phyloP scores from a whole-genome alignment of 2,888 invertebrate species.

The Nyleta sp. region DNA sequence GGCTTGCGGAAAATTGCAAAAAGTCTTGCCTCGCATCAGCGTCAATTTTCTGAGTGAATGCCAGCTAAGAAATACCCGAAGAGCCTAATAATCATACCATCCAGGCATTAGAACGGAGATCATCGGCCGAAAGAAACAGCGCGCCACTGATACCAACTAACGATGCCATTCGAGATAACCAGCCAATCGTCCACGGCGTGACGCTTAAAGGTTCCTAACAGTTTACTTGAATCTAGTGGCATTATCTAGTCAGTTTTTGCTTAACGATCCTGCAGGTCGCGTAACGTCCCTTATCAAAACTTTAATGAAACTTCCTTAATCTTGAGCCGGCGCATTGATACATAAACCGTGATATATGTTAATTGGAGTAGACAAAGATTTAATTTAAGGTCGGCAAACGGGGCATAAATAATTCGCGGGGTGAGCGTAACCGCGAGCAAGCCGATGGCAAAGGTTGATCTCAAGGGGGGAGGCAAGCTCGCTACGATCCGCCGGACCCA shows the following conservation, averaged over 20 bases:
- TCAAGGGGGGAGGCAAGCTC: conserved; percentile 10
- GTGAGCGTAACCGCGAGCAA: conserved; percentile 38
- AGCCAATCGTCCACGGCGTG: conserved; percentile 23
- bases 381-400: conserved; percentile 61
- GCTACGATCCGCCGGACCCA: conserved; percentile 71
- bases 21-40: too few species aligned
- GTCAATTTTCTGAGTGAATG: too few species aligned
- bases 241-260: conserved; percentile 45
- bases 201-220: conserved; percentile 28
- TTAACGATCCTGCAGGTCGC: conserved; percentile 26
- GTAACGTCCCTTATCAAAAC: conserved; percentile 50
- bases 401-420: conserved; percentile 55
- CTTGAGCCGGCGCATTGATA: conserved; percentile 56
- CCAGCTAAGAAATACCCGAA: too few species aligned
- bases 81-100: too few species aligned
- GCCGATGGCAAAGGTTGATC: conserved; percentile 57
- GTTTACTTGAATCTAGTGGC: conserved; percentile 32
- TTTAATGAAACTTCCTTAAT: conserved; percentile 55
- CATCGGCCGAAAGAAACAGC: too few species aligned
- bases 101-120: too few species aligned
- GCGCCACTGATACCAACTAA: conserved; percentile 5
- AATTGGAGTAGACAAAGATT: conserved; percentile 61
- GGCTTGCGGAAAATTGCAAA: not conserved
- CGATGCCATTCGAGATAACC: conserved; percentile 22
- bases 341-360: conserved; percentile 62